These are phyloP conservation scores for Lacerta bilineata DNA, from an alignment of 2,797 vertebrate genomes.

Conservation along the genomic window DNA sequence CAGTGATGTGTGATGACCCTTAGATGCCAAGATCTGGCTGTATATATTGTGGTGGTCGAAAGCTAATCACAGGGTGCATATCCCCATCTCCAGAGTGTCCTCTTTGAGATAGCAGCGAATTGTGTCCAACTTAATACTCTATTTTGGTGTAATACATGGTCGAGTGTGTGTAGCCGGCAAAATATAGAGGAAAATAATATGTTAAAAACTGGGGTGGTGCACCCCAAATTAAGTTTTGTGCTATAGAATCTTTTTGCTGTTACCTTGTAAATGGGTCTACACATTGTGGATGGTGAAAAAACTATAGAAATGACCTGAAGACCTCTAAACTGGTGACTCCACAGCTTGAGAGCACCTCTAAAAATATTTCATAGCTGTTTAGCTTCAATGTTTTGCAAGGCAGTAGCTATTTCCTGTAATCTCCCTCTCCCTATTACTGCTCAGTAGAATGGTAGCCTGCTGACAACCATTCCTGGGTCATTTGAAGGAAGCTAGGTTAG, in stretches of 20 bases:
- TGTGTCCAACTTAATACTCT: no score
- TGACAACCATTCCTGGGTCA: not conserved
- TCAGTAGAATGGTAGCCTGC: not conserved
- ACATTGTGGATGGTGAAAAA: not conserved
- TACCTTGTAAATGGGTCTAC: not conserved
- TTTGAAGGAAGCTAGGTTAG: slow-evolving; percentile 14
- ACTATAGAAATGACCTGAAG: not conserved
- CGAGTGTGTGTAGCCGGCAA: no score
- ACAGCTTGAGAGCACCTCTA: not conserved
- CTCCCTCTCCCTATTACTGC: no score
- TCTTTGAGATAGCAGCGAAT: no score
- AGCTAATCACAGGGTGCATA: no score
- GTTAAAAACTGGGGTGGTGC: no score
- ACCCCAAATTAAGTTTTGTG: not conserved
- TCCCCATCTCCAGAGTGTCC: no score
- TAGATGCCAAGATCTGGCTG: no score
- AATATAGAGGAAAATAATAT: no score
- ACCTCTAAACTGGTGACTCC: not conserved
- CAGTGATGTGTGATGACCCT: no score
- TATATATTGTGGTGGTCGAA: no score
- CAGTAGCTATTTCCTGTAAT: not conserved
- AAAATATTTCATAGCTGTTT: not conserved
- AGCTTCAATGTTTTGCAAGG: slow-evolving; percentile 10
- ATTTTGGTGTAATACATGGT: no score
- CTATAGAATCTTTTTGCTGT: not conserved